Percentiles rank a stretch among this genome's conserved stretches.
Evolutionary conservation across 2,113 vertebrate species (phyloP).

Genomic region (Hypocryptadius cinnamomeus): DNA sequence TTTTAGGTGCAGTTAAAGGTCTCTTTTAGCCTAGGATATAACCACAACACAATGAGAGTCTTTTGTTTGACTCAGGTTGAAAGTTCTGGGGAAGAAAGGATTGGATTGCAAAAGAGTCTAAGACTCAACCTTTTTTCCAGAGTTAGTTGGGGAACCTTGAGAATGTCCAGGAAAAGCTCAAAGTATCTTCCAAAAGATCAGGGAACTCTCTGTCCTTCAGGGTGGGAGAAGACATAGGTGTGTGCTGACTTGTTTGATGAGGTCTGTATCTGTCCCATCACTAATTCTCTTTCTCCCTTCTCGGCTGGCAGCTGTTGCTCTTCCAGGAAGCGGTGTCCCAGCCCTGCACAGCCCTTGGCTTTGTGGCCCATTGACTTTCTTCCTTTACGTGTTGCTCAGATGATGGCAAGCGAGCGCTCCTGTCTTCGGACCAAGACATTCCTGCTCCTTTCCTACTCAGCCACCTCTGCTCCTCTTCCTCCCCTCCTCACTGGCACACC

Average conservation of each 20-base stretch:
- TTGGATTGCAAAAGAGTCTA: not conserved
- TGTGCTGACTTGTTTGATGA: not conserved
- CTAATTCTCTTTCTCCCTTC: conserved; percentile 34
- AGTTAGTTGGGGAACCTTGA: not conserved
- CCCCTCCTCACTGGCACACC: conserved; percentile 74
- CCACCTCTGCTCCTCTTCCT: conserved; percentile 64
- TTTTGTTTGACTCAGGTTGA: not conserved
- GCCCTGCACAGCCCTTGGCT: conserved; percentile 15
- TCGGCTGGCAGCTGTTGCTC: conserved; percentile 65
- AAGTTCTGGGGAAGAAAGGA: not conserved
- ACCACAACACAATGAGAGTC: not conserved
- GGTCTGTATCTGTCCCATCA: not conserved
- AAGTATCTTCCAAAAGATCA: not conserved
- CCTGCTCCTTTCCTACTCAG: conserved; percentile 55
- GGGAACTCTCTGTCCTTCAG: not conserved
- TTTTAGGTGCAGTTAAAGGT: not conserved
- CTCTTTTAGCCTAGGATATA: not conserved
- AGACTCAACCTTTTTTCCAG: not conserved
- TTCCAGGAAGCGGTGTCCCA: conserved; percentile 59
- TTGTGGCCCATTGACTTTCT: conserved; percentile 64
- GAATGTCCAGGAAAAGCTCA: not conserved
- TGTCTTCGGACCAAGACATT: conserved; percentile 49
- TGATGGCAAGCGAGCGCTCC: conserved; percentile 68
- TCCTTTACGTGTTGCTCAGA: conserved; percentile 73
- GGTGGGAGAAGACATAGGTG: not conserved